Evolutionary conservation across 2,888 invertebrate species (phyloP).

Genomic region (Mimachlamys varia): DNA sequence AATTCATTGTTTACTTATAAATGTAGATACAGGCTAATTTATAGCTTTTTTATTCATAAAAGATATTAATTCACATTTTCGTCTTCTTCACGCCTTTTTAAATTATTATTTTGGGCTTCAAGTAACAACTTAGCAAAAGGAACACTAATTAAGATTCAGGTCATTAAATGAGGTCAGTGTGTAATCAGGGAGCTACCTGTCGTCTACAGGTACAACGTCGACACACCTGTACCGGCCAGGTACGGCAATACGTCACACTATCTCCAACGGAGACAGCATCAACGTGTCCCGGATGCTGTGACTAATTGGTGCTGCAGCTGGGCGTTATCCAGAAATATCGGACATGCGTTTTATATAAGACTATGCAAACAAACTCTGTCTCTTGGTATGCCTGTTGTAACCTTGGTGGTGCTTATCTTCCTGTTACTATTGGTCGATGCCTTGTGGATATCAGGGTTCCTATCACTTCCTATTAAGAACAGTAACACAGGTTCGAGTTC

Average conservation of each 20-base stretch:
- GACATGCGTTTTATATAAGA: too few species aligned
- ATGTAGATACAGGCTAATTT: background rate
- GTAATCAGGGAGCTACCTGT: background rate
- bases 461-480: too few species aligned
- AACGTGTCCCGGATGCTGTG: background rate
- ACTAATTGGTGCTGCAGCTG: background rate
- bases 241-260: background rate
- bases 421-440: too few species aligned
- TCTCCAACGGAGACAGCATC: background rate
- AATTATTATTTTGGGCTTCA: background rate
- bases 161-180: background rate
- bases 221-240: slow-evolving; percentile 12
- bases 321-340: background rate
- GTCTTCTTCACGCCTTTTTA: background rate
- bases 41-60: background rate
- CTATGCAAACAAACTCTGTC: too few species aligned
- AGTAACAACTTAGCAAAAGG: background rate
- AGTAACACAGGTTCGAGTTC: too few species aligned
- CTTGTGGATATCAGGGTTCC: too few species aligned
- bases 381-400: too few species aligned
- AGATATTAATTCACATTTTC: background rate
- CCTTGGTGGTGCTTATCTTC: too few species aligned
- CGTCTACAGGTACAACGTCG: background rate
- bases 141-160: background rate
- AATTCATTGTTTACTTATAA: background rate